Evolutionary conservation across 2,797 vertebrate species (phyloP).

Genomic region (Serranus cabrilla): DNA sequence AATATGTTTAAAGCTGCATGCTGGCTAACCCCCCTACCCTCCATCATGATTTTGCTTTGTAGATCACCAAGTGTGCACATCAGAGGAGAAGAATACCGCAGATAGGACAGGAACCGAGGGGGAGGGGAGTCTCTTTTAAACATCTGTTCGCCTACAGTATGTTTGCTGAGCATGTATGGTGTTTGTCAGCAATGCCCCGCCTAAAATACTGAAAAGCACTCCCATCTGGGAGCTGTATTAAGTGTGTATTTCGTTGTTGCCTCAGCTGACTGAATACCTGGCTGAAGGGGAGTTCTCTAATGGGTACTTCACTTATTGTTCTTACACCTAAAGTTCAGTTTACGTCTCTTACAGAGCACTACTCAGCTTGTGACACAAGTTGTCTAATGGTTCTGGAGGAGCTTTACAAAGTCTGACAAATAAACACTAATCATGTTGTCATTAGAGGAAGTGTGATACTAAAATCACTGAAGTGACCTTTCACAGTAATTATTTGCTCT

Average conservation of each 20-base stretch:
- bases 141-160: conserved; percentile 56
- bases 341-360: neutral
- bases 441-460: neutral
- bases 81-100: conserved; percentile 63
- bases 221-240: conserved; percentile 47
- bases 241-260: conserved; percentile 26
- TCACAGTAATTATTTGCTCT: too few relatives aligned
- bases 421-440: neutral
- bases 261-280: conserved; percentile 18
- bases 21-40: conserved; percentile 10
- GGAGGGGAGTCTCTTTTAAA: conserved; percentile 46
- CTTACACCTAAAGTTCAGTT: conserved; percentile 1
- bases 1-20: conserved; percentile 15
- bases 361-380: neutral
- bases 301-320: neutral
- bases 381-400: neutral
- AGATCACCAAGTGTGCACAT: conserved; percentile 66
- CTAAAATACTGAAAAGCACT: conserved; percentile 39
- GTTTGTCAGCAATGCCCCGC: conserved; percentile 41
- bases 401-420: neutral
- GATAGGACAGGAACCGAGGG: conserved; percentile 44
- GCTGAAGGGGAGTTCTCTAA: conserved; percentile 16
- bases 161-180: conserved; percentile 54
- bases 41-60: conserved; percentile 53
- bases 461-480: neutral